Percentiles rank a stretch among this genome's conserved stretches.
Evolutionary conservation across 2,888 invertebrate species (phyloP).

Genomic region (Aleiodes alternator): DNA sequence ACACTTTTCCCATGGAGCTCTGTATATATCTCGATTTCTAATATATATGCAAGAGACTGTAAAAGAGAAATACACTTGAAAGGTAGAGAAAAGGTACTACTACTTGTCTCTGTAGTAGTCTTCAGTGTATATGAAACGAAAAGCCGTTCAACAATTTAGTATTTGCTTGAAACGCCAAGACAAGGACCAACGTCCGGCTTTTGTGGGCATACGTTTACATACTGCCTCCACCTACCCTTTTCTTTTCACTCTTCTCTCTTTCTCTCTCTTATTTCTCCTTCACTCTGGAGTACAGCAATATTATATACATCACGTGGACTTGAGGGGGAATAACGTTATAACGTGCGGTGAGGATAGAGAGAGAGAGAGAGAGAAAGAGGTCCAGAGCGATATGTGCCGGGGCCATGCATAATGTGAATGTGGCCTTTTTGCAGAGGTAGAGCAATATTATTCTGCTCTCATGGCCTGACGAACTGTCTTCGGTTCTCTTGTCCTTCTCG

Average conservation of each 20-base stretch:
- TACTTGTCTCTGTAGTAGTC: background rate
- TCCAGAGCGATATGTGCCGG: constrained; percentile 45
- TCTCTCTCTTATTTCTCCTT: background rate
- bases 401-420: constrained; percentile 60
- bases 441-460: constrained; percentile 62
- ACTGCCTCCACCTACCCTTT: constrained; percentile 27
- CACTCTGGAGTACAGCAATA: constrained; percentile 18
- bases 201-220: constrained; percentile 57
- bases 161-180: constrained; percentile 64
- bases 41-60: constrained; percentile 12
- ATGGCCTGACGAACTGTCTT: constrained; percentile 59
- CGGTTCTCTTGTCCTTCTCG: constrained; percentile 49
- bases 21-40: background rate
- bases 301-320: constrained; percentile 20
- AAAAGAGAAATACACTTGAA: background rate
- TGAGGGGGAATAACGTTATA: constrained; percentile 45
- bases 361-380: constrained; percentile 10
- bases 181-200: constrained; percentile 63
- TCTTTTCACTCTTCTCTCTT: constrained; percentile 40
- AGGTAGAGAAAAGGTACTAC: background rate
- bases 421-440: constrained; percentile 57
- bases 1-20: background rate
- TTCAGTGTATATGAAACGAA: constrained; percentile 25
- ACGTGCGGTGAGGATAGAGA: constrained; percentile 38
- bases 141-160: constrained; percentile 61